A percentile compares a stretch with the other conserved stretches of the same genome.
These are phyloP conservation scores for Egretta garzetta DNA, from an alignment of 2,113 vertebrate species.

Conservation along the genomic window DNA sequence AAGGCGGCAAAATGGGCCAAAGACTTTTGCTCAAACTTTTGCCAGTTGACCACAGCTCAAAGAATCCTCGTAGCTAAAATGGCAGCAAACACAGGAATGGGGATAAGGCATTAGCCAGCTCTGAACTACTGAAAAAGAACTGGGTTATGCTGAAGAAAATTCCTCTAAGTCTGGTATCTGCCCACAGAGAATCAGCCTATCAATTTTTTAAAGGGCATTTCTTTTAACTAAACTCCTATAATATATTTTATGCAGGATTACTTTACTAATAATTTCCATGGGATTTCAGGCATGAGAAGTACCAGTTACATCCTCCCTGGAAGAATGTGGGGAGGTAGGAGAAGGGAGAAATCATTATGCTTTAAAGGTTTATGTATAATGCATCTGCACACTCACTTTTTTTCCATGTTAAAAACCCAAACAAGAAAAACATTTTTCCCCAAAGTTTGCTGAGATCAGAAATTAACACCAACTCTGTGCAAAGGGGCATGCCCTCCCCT, in stretches of 20 bases:
- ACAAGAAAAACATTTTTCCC: not conserved
- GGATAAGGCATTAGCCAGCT: not conserved
- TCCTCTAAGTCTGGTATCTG: not conserved
- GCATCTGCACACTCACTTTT: not conserved
- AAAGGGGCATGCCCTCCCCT: not conserved
- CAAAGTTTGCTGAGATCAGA: not conserved
- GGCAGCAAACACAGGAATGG: not conserved
- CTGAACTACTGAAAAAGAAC: not conserved
- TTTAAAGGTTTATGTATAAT: not conserved
- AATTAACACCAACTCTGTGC: not conserved
- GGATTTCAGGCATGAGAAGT: not conserved
- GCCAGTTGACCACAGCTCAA: not conserved
- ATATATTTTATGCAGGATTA: conserved; percentile 11
- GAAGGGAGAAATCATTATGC: not conserved
- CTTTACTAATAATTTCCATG: conserved; percentile 16
- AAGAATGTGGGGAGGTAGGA: not conserved
- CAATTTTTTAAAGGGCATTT: conserved; percentile 33
- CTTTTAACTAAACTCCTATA: conserved; percentile 32
- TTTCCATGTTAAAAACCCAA: not conserved
- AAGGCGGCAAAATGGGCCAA: not conserved
- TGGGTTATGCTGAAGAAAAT: not conserved
- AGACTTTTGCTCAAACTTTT: not conserved
- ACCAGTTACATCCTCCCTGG: not conserved
- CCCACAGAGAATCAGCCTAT: not conserved
- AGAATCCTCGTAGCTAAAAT: not conserved